Evolutionary conservation across 2,888 invertebrate species (phyloP).

Genomic region (Drosophila differens): DNA sequence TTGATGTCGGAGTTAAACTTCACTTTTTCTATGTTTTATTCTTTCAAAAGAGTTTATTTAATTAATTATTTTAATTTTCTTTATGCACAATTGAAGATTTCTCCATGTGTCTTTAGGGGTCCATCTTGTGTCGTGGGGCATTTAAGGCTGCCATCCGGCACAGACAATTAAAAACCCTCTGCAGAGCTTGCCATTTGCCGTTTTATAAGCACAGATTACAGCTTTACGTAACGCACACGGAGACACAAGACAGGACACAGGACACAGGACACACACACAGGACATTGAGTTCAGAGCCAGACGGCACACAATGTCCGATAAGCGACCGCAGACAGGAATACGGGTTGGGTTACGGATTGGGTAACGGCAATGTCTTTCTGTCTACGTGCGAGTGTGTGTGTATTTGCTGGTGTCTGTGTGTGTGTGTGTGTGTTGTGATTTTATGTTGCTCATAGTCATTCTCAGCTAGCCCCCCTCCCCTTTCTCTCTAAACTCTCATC

Average conservation of each 20-base stretch:
- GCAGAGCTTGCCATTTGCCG: conserved; percentile 79
- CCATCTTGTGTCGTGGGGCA: conserved; percentile 59
- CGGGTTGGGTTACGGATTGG: conserved; percentile 46
- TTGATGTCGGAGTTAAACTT: background rate
- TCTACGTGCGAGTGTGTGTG: conserved; percentile 13
- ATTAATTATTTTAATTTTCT: background rate
- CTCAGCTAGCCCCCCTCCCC: conserved; percentile 15
- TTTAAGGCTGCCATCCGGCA: conserved; percentile 78
- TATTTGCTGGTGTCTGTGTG: background rate
- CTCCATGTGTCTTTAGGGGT: conserved; percentile 32
- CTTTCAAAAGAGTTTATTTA: background rate
- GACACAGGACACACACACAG: background rate
- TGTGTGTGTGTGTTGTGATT: conserved; percentile 65
- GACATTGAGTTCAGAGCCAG: conserved; percentile 18
- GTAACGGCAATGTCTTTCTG: conserved; percentile 41
- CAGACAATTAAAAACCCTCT: conserved; percentile 81
- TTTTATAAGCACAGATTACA: conserved; percentile 82
- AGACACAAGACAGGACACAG: conserved; percentile 3
- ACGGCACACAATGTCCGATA: conserved; percentile 65
- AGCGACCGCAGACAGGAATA: conserved; percentile 62
- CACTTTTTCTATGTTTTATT: background rate
- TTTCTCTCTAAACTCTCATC: background rate
- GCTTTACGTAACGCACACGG: conserved; percentile 75
- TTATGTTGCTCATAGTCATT: conserved; percentile 74
- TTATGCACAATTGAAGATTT: background rate